Base-by-base conservation (phyloP, 2,797 vertebrate species). In the Gambusia yucatana region DNA sequence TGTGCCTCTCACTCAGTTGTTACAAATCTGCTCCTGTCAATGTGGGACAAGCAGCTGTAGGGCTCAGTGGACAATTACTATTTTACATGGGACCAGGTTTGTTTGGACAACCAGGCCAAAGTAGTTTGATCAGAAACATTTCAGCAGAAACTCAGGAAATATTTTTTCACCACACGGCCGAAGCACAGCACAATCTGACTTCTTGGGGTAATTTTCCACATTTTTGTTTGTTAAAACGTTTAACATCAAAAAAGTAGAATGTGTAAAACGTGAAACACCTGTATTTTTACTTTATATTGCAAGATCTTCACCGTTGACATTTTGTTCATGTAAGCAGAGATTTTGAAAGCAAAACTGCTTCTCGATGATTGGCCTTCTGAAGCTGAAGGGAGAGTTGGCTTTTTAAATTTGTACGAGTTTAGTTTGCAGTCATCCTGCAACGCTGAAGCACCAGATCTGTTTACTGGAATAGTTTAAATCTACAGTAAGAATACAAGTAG, bases 361-460 rank as follows among this genome's bases (percentile, higher is more conserved):
- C 78, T 76, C 47, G 59, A 43, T 48, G 76, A 79, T 48, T 52
- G 36, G n/a, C 0, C 55, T 13, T 83, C 33, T 77, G 67, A 50
- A 30, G 13, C 33, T 61, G 47, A 79, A 39, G 75, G 79, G 0
- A 0, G 13, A 9, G 46, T 57, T 76, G 28, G 33, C 14, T 80
- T 70, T 79, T 77, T 16, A 16, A 33, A 28, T n/a, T 11, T 43
- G 55, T n/a, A 28, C 47, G 9, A 14, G n/a, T 43, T 44, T 77
- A 75, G 36, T 80, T 80, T 80, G 55, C 70, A 88, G 71, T 80
- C 46, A 17, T 73, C 44, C 69, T 83, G 75, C 48, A 70, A 57
- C 44, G n/a, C 77, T 78, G 69, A 57, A n/a, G 52, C 10, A n/a
- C 25, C 36, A 67, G 39, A 63, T 17, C 6, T 39, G 33, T 39